Evolutionary conservation across 2,888 invertebrate species (phyloP).

Genomic region (Thymelicus sylvestris): DNA sequence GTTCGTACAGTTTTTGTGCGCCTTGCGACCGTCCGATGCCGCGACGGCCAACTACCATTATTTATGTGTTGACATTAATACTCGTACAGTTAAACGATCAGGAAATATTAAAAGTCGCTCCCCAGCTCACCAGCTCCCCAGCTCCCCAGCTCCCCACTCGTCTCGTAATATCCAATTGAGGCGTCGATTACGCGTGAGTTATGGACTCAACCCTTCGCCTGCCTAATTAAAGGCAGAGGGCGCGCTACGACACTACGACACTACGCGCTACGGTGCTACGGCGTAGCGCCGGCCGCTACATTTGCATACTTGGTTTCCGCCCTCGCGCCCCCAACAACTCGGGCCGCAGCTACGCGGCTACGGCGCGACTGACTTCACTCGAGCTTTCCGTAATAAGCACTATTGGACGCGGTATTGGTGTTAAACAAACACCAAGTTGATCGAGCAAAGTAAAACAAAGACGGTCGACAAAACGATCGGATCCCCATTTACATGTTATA

Average conservation of each 20-base stretch:
- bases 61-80: slow-evolving; percentile 33
- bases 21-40: not conserved
- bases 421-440: no score
- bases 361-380: no score
- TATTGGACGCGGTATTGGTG: no score
- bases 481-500: slow-evolving; percentile 37
- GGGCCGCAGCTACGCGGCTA: no score
- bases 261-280: slow-evolving; percentile 8
- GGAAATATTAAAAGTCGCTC: slow-evolving; percentile 36
- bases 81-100: slow-evolving; percentile 36
- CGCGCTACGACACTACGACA: no score
- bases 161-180: slow-evolving; percentile 40
- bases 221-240: slow-evolving; percentile 38
- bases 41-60: slow-evolving; percentile 23
- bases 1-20: not conserved
- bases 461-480: not conserved
- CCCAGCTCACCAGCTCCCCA: no score
- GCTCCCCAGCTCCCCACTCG: no score
- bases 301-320: slow-evolving; percentile 10
- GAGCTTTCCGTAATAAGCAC: no score
- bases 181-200: slow-evolving; percentile 40
- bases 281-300: slow-evolving; percentile 17
- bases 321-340: not conserved
- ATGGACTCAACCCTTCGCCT: slow-evolving; percentile 40
- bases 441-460: no score